Evolutionary conservation across 2,113 vertebrate species (phyloP), one percentile per base, ranked within the genome.

Genomic region (Hemiprocne comata): DNA sequence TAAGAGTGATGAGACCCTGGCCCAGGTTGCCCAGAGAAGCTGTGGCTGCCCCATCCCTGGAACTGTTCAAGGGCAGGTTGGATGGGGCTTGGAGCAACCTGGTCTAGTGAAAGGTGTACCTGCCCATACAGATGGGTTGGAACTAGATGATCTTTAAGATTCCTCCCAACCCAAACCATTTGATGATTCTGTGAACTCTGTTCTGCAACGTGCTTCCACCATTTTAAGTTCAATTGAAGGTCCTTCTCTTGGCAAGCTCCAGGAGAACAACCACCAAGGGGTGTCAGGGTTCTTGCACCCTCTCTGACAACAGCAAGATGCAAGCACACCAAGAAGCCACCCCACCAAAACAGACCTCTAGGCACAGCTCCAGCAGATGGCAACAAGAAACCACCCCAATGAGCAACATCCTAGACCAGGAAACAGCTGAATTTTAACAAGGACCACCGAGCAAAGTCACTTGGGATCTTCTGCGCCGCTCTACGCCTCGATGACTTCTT

Each of bases 261-360:
- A 21, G 44, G 20, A 70, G 16, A 85, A 48, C 19, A 36, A 48
- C 31, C 25, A 55, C 26, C 9, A 2, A 3, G 7, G 18, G 51
- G 8, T 29, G 18, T 23, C 17, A 8, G 44, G 34, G 51, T 15
- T 80, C 17, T 62, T 31, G 40, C 33, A 21, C 29, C 34, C 13
- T 6, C 55, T 29, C 55, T 34, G 26, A 36, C 26, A 46, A 42
- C 0, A 1, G 23, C 24, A 57, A 77, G 48, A 34, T 3, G 4
- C 11, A 25, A 36, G 31, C 2, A 2, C n/a, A 9, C 12, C 29
- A 25, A 51, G 60, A 53, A 23, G 42, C 11, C 40, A 44, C 7
- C 15, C 4, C n/a, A 54, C 18, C 57, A 36, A 65, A 75, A 65
- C 0, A 12, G 9, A 65, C 5, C 13, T n/a, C 38, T 60, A 10